These are phyloP conservation scores for Trigoniulus corallinus DNA, from an alignment of 1,140 invertebrate species.

Conservation along the genomic window DNA sequence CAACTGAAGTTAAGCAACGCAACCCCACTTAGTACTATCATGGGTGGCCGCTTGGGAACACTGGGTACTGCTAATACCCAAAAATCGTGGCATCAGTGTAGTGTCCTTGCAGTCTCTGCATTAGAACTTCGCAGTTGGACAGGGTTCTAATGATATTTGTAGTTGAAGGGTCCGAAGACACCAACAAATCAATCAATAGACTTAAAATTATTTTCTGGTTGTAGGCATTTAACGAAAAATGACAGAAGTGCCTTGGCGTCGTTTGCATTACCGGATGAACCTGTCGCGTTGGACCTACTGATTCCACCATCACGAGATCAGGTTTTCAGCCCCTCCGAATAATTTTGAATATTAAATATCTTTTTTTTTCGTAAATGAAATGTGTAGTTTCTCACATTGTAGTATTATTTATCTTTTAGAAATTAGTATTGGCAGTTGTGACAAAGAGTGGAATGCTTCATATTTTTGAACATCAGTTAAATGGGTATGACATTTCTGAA, in stretches of 20 bases:
- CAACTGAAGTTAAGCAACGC: too few species aligned
- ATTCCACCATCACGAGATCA: constrained; percentile 23
- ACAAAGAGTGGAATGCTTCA: constrained; percentile 56
- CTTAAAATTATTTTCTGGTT: constrained; percentile 7
- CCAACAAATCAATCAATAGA: too few species aligned
- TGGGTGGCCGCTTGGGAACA: too few species aligned
- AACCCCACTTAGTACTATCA: too few species aligned
- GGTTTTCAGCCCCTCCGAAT: too few species aligned
- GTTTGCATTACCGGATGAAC: constrained; percentile 47
- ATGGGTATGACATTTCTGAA: constrained; percentile 34
- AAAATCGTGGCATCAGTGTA: too few species aligned
- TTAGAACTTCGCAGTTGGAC: too few species aligned
- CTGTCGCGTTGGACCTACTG: constrained; percentile 32
- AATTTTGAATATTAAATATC: too few species aligned
- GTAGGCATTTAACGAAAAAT: constrained; percentile 18
- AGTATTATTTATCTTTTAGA: constrained; percentile 15
- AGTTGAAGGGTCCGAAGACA: too few species aligned
- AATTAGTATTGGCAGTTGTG: constrained; percentile 39
- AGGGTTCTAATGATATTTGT: too few species aligned
- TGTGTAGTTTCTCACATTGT: neutral
- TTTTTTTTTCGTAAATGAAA: constrained; percentile 7
- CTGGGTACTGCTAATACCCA: too few species aligned
- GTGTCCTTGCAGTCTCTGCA: too few species aligned
- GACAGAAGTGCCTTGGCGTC: constrained; percentile 22
- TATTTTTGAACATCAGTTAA: constrained; percentile 53